Base-by-base conservation (phyloP, 2,797 vertebrate genomes). In the Garrulus glandarius region DNA sequence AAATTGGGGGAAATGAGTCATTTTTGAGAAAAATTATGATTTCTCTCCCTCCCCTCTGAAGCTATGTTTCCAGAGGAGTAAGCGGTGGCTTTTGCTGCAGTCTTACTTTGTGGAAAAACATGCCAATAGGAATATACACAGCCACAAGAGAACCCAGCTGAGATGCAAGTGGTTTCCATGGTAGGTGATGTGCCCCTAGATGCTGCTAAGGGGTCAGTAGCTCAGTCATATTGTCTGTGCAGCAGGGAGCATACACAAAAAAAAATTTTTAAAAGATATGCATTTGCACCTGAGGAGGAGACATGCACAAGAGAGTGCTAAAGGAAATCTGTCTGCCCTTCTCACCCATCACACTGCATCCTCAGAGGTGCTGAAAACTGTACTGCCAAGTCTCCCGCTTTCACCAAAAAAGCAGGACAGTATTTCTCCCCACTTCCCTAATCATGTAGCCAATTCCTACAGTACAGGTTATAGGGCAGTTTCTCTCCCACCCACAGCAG, bases 131-230 rank as follows among this genome's bases (percentile, higher is more conserved):
- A 3, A 0, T 22, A 52, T 15, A 55, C 55, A 37, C 19, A 64
- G 44, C 34, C 49, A 56, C 22, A 57, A 19, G 60, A 21, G 68
- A 80, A 23, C 5, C 12, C 37, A 70, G 34, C 23, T 41, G 56
- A 83, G 43, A 52, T 79, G 29, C 26, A 37, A 30, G 67, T 6
- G 56, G 64, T 32, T 76, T 43, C 41, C 44, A 15, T 0, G 0
- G 34, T 15, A 32, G 0, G 0, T 30, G 67, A 57, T 0, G 0
- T 24, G 41, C 29, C 52, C 2, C 0, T 5, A 9, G 57, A 43
- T n/a, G 24, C 32, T 79, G 36, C 50, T 10, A 34, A 50, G 27
- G 55, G 30, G 20, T 56, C 70, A 83, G 41, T 64, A 70, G 47
- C 41, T 91, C 67, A 41, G 20, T 11, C 5, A 5, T 15, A 22